Evolutionary conservation across 2,797 vertebrate genomes (phyloP).

Genomic region (Molossus alvarezi): DNA sequence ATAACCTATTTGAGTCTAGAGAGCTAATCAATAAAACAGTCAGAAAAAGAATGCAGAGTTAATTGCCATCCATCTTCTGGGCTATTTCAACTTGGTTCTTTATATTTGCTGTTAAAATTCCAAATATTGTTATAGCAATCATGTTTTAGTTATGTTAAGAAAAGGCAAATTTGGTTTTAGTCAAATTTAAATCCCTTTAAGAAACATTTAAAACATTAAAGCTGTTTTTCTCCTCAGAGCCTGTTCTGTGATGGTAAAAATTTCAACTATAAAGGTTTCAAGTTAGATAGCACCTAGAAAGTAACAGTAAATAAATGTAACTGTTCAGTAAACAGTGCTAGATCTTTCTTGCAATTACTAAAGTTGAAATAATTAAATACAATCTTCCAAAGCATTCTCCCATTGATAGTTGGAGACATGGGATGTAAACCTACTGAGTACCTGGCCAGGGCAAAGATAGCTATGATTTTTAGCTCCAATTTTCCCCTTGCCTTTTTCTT

Average conservation of each 20-base stretch:
- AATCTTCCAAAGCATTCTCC: constrained; percentile 18
- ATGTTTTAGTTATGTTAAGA: neutral
- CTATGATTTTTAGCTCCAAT: constrained; percentile 47
- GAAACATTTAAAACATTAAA: constrained; percentile 31
- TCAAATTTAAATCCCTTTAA: constrained; percentile 38
- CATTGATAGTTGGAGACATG: neutral
- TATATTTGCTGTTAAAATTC: constrained; percentile 61
- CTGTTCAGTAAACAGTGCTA: neutral
- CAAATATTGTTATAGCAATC: constrained; percentile 37
- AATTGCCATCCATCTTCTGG: constrained; percentile 43
- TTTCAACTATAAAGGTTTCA: constrained; percentile 16
- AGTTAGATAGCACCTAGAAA: neutral
- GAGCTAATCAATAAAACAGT: constrained; percentile 78
- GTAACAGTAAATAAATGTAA: neutral
- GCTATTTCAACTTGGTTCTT: constrained; percentile 61
- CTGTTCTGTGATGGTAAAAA: constrained; percentile 12
- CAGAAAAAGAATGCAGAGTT: constrained; percentile 69
- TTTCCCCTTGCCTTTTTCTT: constrained; percentile 53
- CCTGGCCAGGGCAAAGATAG: constrained; percentile 4
- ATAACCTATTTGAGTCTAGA: constrained; percentile 61
- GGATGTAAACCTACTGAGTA: neutral
- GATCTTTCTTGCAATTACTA: neutral
- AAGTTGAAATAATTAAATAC: constrained; percentile 43
- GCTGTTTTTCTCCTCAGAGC: constrained; percentile 26
- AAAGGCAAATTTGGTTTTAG: neutral